Conservation (phyloP, 2,113 vertebrate species). For the Butorides virescens region DNA sequence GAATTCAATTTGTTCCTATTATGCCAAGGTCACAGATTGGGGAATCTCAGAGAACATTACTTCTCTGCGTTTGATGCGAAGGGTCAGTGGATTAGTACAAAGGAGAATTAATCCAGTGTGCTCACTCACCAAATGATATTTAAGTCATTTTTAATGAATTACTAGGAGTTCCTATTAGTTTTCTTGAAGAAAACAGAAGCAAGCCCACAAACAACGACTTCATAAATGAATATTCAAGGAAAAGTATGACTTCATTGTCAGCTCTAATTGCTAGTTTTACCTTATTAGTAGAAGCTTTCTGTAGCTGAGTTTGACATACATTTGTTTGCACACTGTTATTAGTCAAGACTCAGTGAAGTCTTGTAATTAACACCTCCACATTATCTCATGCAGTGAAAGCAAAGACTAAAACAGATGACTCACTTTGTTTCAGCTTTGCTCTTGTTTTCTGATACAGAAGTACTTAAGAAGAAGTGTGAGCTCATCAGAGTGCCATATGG, state of each 20-base stretch:
- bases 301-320: conserved; percentile 77
- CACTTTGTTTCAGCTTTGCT: conserved; percentile 81
- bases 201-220: conserved; percentile 66
- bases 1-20: conserved; percentile 78
- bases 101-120: conserved; percentile 74
- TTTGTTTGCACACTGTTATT: conserved; percentile 87
- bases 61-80: conserved; percentile 74
- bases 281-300: conserved; percentile 81
- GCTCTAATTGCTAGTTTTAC: conserved; percentile 80
- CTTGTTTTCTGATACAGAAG: conserved; percentile 79
- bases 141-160: conserved; percentile 77
- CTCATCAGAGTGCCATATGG: conserved; percentile 74
- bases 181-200: conserved; percentile 71
- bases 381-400: conserved; percentile 81
- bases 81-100: conserved; percentile 79
- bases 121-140: conserved; percentile 69
- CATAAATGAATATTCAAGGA: conserved; percentile 79
- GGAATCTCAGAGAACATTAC: conserved; percentile 64
- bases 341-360: conserved; percentile 80
- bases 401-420: conserved; percentile 82
- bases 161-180: conserved; percentile 64
- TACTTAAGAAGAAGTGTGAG: conserved; percentile 75
- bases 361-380: conserved; percentile 85
- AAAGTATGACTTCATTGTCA: conserved; percentile 79
- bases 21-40: conserved; percentile 70